Percentiles rank a stretch among this genome's conserved stretches.
These are phyloP conservation scores for Notodonta ziczac DNA, from an alignment of 2,888 invertebrate species.

Conservation along the genomic window DNA sequence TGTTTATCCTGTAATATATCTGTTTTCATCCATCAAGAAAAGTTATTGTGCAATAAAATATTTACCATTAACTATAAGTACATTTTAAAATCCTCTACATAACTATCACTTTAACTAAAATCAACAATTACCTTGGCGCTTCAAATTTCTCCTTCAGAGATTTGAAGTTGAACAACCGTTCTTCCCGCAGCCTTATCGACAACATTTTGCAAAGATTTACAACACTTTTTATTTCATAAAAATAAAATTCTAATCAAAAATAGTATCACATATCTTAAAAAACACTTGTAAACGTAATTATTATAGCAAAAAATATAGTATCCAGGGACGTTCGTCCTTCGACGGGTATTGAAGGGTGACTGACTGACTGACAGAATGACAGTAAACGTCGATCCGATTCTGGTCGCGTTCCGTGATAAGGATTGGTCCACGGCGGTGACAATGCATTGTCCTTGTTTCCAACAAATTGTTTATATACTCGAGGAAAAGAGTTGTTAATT, in stretches of 20 bases:
- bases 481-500: no score
- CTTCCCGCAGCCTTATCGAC: constrained; percentile 61
- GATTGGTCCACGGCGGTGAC: constrained; percentile 2
- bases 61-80: no score
- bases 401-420: constrained; percentile 30
- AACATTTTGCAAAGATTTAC: constrained; percentile 57
- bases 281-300: constrained; percentile 8
- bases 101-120: background rate
- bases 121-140: constrained; percentile 60
- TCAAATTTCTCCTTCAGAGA: constrained; percentile 75
- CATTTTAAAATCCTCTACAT: no score
- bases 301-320: constrained; percentile 11
- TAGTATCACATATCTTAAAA: constrained; percentile 10
- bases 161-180: constrained; percentile 71
- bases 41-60: no score
- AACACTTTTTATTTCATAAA: constrained; percentile 26
- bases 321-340: constrained; percentile 15
- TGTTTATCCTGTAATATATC: no score
- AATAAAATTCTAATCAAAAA: constrained; percentile 14
- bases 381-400: constrained; percentile 15
- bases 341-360: constrained; percentile 31
- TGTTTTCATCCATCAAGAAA: no score
- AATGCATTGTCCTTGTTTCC: background rate
- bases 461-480: background rate
- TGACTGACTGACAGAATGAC: constrained; percentile 34